Conservation (phyloP, 2,797 vertebrate genomes). For the Urosaurus nigricauda region DNA sequence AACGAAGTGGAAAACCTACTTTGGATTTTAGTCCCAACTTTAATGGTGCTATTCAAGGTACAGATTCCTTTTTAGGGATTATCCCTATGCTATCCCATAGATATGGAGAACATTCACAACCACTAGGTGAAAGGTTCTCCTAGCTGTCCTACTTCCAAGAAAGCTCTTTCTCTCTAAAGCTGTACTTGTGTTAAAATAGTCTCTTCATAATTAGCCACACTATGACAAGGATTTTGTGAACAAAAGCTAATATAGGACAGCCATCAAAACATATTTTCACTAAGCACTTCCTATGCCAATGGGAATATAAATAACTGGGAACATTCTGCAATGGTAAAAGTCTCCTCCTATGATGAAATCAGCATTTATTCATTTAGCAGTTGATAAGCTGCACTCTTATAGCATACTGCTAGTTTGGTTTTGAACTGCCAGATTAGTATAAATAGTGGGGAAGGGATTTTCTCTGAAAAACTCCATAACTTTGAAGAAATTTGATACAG, state of each 20-base stretch:
- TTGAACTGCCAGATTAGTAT: neutral
- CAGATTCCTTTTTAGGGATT: too few species aligned
- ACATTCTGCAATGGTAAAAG: conserved; percentile 5
- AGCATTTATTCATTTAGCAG: conserved; percentile 12
- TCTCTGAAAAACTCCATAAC: neutral
- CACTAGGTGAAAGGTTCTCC: too few species aligned
- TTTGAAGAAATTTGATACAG: neutral
- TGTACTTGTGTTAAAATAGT: neutral
- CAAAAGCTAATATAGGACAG: conserved; percentile 58
- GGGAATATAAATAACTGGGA: neutral
- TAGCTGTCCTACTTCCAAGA: too few species aligned
- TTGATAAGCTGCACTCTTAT: neutral
- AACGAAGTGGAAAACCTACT: too few species aligned
- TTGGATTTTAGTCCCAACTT: too few species aligned
- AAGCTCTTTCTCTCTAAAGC: neutral
- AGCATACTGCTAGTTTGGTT: neutral
- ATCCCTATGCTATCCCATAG: too few species aligned
- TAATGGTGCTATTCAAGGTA: too few species aligned
- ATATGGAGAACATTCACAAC: too few species aligned
- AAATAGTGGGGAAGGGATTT: neutral
- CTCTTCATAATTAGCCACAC: conserved; percentile 62
- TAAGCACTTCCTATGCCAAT: neutral
- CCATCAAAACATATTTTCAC: conserved; percentile 56
- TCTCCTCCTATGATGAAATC: neutral
- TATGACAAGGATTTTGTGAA: conserved; percentile 59